These are phyloP conservation scores for Dasypogon diadema DNA, from an alignment of 2,888 invertebrate genomes.

Conservation along the genomic window DNA sequence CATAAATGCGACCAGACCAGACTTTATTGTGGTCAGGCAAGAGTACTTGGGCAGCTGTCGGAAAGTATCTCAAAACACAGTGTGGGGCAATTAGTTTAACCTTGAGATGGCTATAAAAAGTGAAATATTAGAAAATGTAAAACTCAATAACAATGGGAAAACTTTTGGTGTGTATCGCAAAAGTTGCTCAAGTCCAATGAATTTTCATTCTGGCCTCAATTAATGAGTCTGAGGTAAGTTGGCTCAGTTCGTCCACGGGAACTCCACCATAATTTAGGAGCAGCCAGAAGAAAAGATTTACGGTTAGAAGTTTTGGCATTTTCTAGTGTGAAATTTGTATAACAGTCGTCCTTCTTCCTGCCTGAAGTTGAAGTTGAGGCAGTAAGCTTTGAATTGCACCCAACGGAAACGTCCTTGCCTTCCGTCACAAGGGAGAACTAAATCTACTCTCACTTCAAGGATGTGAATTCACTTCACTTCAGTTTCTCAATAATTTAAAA, in stretches of 20 bases:
- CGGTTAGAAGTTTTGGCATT: constrained; percentile 20
- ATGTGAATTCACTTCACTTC: no score
- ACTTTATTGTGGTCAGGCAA: no score
- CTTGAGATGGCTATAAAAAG: no score
- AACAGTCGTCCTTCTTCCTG: no score
- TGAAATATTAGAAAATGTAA: constrained; percentile 27
- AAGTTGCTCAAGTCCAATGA: constrained; percentile 36
- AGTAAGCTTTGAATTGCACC: not conserved
- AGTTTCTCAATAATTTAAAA: no score
- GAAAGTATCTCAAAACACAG: no score
- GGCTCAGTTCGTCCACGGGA: constrained; percentile 5
- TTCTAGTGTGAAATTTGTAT: constrained; percentile 11
- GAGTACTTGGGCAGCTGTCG: no score
- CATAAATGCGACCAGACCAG: no score
- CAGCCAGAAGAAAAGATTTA: constrained; percentile 16
- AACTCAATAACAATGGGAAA: not conserved
- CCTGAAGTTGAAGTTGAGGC: not conserved
- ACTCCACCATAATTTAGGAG: constrained; percentile 9
- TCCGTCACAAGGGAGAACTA: not conserved
- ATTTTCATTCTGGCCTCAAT: constrained; percentile 30
- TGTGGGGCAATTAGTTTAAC: no score
- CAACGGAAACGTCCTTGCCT: not conserved
- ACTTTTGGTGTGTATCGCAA: constrained; percentile 19
- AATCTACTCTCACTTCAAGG: not conserved
- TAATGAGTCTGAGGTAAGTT: constrained; percentile 4